Evolutionary conservation across 1,140 invertebrate species (phyloP).

Genomic region (Drosophila subpulchrella): DNA sequence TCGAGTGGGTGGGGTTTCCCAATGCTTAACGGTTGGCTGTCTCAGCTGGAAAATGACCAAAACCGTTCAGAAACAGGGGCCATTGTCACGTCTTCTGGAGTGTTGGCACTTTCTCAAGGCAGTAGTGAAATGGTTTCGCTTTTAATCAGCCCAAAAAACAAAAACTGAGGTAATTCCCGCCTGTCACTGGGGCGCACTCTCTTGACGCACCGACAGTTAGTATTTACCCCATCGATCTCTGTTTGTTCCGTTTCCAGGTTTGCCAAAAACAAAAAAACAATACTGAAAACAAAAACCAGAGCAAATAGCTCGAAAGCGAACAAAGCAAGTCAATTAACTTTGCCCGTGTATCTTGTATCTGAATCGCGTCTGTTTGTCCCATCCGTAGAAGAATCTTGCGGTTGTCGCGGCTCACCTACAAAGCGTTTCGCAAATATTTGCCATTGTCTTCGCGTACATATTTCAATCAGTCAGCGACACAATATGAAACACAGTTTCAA

Average conservation of each 20-base stretch:
- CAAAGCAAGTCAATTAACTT: slow-evolving; percentile 71
- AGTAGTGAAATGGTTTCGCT: slow-evolving; percentile 36
- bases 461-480: slow-evolving; percentile 63
- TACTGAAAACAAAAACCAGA: slow-evolving; percentile 3
- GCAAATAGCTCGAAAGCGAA: slow-evolving; percentile 18
- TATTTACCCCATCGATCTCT: slow-evolving; percentile 19
- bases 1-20: background rate
- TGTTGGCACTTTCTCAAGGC: slow-evolving; percentile 48
- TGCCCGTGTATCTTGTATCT: slow-evolving; percentile 27
- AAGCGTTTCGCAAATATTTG: slow-evolving; percentile 74
- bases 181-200: slow-evolving; percentile 16
- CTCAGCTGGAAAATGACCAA: slow-evolving; percentile 35
- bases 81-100: slow-evolving; percentile 20
- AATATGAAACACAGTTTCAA: slow-evolving; percentile 62
- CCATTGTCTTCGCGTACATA: slow-evolving; percentile 64
- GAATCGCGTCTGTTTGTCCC: slow-evolving; percentile 24
- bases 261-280: slow-evolving; percentile 5
- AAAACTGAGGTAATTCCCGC: slow-evolving; percentile 19
- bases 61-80: slow-evolving; percentile 37
- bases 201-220: background rate
- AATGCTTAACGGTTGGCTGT: slow-evolving; percentile 28
- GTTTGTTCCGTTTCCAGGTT: slow-evolving; percentile 19
- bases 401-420: slow-evolving; percentile 8
- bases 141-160: slow-evolving; percentile 29
- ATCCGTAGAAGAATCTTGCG: slow-evolving; percentile 28